Evolutionary conservation across 1,140 invertebrate species (phyloP).

Genomic region (Heliconius melpomene): DNA sequence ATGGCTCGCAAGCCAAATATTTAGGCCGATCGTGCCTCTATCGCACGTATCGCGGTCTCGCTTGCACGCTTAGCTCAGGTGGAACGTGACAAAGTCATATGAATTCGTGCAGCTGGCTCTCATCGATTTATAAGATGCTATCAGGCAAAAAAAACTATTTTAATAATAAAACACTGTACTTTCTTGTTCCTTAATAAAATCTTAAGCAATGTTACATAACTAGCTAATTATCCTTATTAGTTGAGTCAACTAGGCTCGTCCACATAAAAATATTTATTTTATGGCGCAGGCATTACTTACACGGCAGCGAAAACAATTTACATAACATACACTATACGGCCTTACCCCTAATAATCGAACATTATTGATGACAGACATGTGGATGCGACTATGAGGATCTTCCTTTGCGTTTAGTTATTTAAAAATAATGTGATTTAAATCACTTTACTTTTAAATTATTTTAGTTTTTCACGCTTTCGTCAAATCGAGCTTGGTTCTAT

Average conservation of each 20-base stretch:
- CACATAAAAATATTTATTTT: constrained; percentile 32
- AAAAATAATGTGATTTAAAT: background rate
- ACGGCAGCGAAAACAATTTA: constrained; percentile 41
- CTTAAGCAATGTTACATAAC: constrained; percentile 1
- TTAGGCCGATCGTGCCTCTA: no score
- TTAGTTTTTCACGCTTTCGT: no score
- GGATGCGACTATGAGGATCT: constrained; percentile 14
- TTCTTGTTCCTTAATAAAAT: background rate
- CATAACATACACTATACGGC: constrained; percentile 37
- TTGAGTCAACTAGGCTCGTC: constrained; percentile 31
- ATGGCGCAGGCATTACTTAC: constrained; percentile 34
- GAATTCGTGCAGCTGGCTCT: background rate
- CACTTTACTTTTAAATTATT: no score
- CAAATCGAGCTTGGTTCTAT: no score
- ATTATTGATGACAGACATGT: constrained; percentile 21
- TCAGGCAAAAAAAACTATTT: background rate
- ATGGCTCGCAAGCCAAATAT: no score
- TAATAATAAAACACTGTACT: background rate
- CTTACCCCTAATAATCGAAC: constrained; percentile 28
- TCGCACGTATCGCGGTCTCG: no score
- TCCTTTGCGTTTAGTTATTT: background rate
- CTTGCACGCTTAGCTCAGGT: no score
- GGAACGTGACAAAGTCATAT: no score
- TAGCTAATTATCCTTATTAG: constrained; percentile 21
- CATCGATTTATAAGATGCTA: background rate